Evolutionary conservation across 2,888 invertebrate genomes (phyloP).

Genomic region (Dryobota labecula): DNA sequence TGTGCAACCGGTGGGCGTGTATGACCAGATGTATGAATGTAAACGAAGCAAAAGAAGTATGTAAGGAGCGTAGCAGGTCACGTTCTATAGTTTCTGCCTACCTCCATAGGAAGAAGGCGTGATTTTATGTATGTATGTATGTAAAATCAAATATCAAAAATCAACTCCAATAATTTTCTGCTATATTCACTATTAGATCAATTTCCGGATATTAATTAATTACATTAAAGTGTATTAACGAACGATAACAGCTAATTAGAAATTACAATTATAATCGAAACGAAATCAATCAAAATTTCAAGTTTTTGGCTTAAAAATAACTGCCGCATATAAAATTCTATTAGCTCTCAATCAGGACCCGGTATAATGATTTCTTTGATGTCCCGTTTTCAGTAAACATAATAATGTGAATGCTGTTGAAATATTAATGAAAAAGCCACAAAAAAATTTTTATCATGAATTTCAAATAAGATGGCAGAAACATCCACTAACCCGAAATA

Average conservation of each 20-base stretch:
- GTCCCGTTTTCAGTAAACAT: neutral
- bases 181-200: neutral
- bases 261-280: constrained; percentile 4
- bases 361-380: constrained; percentile 9
- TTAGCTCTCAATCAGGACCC: constrained; percentile 9
- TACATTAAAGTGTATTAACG: neutral
- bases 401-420: neutral
- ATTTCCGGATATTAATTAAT: constrained; percentile 12
- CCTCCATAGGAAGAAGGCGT: too few relatives aligned
- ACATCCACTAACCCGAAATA: neutral
- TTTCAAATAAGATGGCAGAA: neutral
- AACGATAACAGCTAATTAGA: constrained; percentile 1
- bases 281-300: too few relatives aligned
- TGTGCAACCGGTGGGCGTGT: too few relatives aligned
- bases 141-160: neutral
- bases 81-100: too few relatives aligned
- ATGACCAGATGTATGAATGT: too few relatives aligned
- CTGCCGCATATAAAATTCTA: constrained; percentile 38
- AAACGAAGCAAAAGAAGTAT: too few relatives aligned
- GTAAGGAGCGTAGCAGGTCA: too few relatives aligned
- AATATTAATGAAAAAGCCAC: neutral
- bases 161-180: neutral
- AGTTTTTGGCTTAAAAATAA: too few relatives aligned
- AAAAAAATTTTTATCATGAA: neutral
- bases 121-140: too few relatives aligned